A percentile compares a stretch with the other conserved stretches of the same genome.
phyloP scores from a whole-genome alignment of 2,113 vertebrate species.

The Dasyurus viverrinus region DNA sequence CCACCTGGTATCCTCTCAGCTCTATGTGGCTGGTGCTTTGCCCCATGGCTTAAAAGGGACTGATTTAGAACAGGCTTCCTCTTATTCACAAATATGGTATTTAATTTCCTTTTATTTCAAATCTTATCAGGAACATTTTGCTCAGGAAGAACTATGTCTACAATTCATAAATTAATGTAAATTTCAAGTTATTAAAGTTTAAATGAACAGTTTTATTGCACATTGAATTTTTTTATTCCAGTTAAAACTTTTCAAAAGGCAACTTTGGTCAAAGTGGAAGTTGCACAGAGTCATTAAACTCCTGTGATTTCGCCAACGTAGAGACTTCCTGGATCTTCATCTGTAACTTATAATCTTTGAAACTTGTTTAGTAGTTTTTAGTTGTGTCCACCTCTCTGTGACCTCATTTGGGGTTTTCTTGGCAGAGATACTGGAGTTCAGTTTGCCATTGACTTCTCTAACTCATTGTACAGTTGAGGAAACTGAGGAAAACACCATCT shows the following conservation, averaged over 20 bases:
- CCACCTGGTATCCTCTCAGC: not conserved
- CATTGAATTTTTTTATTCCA: constrained; percentile 13
- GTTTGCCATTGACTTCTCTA: not conserved
- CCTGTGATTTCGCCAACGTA: not conserved
- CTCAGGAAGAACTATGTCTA: constrained; percentile 26
- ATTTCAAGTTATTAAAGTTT: constrained; percentile 32
- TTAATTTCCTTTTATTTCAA: constrained; percentile 36
- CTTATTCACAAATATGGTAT: constrained; percentile 31
- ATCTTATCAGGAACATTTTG: not conserved
- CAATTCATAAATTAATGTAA: constrained; percentile 26
- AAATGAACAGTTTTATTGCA: not conserved
- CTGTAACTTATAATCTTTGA: not conserved
- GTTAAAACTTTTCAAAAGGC: constrained; percentile 38
- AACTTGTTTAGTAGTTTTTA: not conserved
- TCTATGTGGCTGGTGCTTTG: not conserved
- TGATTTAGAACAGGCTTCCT: constrained; percentile 40
- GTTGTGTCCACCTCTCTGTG: not conserved
- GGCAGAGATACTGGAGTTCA: not conserved
- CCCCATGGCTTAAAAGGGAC: not conserved
- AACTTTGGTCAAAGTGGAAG: constrained; percentile 27
- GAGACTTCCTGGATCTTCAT: not conserved
- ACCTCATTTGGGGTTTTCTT: not conserved
- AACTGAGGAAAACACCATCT: not conserved
- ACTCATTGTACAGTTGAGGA: not conserved
- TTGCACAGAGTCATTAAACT: not conserved